Percentiles rank a stretch among this genome's conserved stretches.
These are phyloP conservation scores for Rattus rattus DNA, from an alignment of 2,113 vertebrate species.

Conservation along the genomic window DNA sequence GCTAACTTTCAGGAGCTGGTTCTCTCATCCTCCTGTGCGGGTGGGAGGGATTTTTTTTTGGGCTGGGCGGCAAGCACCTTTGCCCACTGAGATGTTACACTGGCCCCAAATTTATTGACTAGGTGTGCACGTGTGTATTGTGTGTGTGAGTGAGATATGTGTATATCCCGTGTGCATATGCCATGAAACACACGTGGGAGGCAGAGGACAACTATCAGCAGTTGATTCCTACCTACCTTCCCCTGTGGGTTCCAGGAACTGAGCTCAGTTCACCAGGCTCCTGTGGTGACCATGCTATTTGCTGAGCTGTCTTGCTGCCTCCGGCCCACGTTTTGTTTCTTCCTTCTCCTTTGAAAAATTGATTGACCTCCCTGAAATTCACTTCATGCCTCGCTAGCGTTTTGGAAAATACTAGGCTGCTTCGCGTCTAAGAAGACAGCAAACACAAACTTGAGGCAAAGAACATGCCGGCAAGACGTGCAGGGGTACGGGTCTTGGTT, in stretches of 20 bases:
- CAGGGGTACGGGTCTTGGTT: not conserved
- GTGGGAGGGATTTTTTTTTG: not conserved
- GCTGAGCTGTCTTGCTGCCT: too few species aligned
- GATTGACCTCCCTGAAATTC: not conserved
- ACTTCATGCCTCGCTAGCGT: not conserved
- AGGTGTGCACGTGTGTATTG: not conserved
- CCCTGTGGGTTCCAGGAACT: not conserved
- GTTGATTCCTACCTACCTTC: not conserved
- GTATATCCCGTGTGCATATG: not conserved
- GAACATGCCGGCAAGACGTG: not conserved
- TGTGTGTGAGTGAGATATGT: not conserved
- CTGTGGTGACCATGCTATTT: too few species aligned
- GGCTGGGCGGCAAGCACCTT: not conserved
- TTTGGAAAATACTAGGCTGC: not conserved
- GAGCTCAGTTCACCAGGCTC: too few species aligned
- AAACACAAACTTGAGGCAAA: not conserved
- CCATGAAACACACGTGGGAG: not conserved
- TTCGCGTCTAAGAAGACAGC: not conserved
- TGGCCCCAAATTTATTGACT: not conserved
- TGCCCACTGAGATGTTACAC: not conserved
- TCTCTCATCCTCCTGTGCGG: not conserved
- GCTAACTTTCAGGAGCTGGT: not conserved
- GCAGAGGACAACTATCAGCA: not conserved
- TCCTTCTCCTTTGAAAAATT: not conserved
- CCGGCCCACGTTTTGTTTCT: not conserved